Percentiles rank a stretch among this genome's conserved stretches.
Conservation (phyloP, 1,140 invertebrate species). For the Drosophila tristis region DNA sequence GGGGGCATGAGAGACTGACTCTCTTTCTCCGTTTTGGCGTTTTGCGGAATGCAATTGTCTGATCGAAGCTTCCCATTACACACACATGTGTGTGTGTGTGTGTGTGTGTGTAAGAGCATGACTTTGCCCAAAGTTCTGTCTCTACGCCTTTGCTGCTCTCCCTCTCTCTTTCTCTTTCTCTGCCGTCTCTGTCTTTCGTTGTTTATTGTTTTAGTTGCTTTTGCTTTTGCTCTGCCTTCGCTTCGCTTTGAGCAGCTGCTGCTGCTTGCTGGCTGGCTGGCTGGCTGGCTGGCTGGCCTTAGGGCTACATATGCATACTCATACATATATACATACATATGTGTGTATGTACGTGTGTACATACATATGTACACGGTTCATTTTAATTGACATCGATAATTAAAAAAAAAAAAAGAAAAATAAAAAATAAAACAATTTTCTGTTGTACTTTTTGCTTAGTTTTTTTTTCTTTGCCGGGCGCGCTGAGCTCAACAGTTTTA, state of each 20-base stretch:
- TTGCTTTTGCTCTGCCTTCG: slow-evolving; percentile 11
- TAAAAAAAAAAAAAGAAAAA: slow-evolving; percentile 37
- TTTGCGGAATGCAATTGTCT: neutral
- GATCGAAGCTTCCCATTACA: neutral
- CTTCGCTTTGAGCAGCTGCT: slow-evolving; percentile 44
- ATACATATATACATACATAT: slow-evolving; percentile 54
- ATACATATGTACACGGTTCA: slow-evolving; percentile 64
- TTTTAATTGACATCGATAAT: slow-evolving; percentile 80
- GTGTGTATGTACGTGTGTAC: neutral
- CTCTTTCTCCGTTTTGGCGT: neutral
- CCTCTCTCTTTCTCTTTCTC: slow-evolving; percentile 14
- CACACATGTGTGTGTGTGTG: neutral
- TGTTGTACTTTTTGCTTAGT: slow-evolving; percentile 41
- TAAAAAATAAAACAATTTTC: slow-evolving; percentile 56
- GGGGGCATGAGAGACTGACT: slow-evolving; percentile 7
- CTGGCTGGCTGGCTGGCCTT: slow-evolving; percentile 4
- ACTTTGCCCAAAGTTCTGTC: slow-evolving; percentile 44
- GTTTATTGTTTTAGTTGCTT: slow-evolving; percentile 56
- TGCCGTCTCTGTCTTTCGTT: slow-evolving; percentile 9
- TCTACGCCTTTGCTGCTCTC: neutral
- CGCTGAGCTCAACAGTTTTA: slow-evolving; percentile 26
- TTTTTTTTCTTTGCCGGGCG: neutral
- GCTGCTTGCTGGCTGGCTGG: slow-evolving; percentile 2
- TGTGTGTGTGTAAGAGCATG: slow-evolving; percentile 25
- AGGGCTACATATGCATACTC: slow-evolving; percentile 27